A percentile compares a stretch with the other conserved stretches of the same genome.
These are phyloP conservation scores for Imbricaverruca yamaguchii DNA, from an alignment of 2,888 invertebrate genomes.

Conservation along the genomic window DNA sequence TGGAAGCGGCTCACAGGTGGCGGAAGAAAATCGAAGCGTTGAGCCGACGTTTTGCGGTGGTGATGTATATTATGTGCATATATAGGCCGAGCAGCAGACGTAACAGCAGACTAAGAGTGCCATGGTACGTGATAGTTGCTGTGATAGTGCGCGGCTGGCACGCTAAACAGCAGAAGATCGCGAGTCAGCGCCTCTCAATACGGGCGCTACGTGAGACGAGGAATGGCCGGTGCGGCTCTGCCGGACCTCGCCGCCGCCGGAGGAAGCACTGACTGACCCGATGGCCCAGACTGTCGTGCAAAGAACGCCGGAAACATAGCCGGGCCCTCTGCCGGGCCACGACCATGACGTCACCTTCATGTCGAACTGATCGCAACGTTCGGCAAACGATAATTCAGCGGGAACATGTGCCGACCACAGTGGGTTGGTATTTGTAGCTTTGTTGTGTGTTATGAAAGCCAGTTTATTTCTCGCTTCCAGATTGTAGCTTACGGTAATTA, in stretches of 20 bases:
- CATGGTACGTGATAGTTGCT: conserved; percentile 15
- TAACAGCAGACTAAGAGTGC: not conserved
- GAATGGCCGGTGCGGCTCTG: not conserved
- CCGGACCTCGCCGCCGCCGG: not conserved
- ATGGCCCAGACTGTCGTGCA: no score
- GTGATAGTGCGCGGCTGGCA: not conserved
- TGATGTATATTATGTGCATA: not conserved
- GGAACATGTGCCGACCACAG: no score
- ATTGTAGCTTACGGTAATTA: no score
- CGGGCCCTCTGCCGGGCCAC: no score
- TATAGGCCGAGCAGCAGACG: not conserved
- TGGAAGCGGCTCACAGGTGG: conserved; percentile 60
- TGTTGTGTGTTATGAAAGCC: no score
- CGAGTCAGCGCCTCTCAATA: not conserved
- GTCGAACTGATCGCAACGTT: no score
- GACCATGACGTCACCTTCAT: no score
- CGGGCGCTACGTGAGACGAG: not conserved
- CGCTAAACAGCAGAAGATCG: not conserved
- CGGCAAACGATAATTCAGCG: no score
- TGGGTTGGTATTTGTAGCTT: no score
- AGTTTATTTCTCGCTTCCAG: no score
- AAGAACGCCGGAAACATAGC: no score
- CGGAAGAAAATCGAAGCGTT: conserved; percentile 39
- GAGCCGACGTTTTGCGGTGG: not conserved
- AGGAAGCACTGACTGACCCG: not conserved